These are phyloP conservation scores for Danionella dracula DNA, from an alignment of 2,797 vertebrate genomes.

Conservation along the genomic window DNA sequence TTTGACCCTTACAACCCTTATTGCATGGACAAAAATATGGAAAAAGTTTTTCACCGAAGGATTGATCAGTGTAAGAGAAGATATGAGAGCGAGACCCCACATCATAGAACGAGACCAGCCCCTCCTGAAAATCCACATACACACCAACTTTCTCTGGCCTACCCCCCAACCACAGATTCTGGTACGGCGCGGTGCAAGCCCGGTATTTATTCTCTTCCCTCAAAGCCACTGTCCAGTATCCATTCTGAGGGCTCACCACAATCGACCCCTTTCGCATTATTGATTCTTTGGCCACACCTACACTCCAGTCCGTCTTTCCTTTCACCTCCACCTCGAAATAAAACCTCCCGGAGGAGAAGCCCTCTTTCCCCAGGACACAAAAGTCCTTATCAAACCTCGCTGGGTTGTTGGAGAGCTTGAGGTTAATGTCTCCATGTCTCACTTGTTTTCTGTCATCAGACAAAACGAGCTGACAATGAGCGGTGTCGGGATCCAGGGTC, in stretches of 20 bases:
- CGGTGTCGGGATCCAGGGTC: neutral
- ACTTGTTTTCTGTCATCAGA: neutral
- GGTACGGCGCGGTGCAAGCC: neutral
- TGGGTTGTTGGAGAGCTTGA: conserved; percentile 1
- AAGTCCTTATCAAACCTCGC: conserved; percentile 11
- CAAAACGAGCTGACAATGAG: neutral
- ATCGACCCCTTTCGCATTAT: neutral
- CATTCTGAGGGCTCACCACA: neutral
- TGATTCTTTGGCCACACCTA: neutral
- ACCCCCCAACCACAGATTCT: neutral
- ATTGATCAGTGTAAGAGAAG: neutral
- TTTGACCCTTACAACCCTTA: neutral
- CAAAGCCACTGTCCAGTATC: conserved; percentile 1
- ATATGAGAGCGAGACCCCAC: neutral
- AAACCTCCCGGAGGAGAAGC: conserved; percentile 31
- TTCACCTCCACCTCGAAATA: neutral
- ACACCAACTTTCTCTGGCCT: neutral
- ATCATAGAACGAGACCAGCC: neutral
- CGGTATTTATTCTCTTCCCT: neutral
- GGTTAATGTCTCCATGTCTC: neutral
- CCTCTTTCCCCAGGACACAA: conserved; percentile 21
- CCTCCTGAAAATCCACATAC: conserved; percentile 2
- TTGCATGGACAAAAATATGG: neutral
- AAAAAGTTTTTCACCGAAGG: neutral
- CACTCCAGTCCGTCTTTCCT: neutral